These are phyloP conservation scores for Gephyroberyx darwinii DNA, from an alignment of 2,797 vertebrate genomes.

Conservation along the genomic window DNA sequence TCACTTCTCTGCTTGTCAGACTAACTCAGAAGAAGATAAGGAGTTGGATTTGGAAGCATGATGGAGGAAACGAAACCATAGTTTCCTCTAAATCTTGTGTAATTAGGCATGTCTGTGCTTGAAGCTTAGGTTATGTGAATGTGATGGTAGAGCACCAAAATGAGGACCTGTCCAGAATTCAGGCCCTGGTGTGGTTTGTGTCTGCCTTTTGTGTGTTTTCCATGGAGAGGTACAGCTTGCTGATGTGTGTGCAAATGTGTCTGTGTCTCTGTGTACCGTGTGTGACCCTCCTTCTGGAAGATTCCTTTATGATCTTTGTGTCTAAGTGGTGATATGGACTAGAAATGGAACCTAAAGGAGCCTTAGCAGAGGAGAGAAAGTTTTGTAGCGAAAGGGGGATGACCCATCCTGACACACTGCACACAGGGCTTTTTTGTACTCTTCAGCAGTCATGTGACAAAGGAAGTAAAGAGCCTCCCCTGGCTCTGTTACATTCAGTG, in stretches of 20 bases:
- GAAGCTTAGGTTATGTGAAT: slow-evolving; percentile 18
- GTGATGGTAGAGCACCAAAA: slow-evolving; percentile 17
- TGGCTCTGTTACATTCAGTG: slow-evolving; percentile 22
- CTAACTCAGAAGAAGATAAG: neutral
- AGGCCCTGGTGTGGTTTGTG: slow-evolving; percentile 12
- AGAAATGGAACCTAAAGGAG: neutral
- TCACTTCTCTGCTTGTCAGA: neutral
- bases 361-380: neutral
- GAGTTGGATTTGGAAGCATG: neutral
- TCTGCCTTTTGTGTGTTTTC: slow-evolving; percentile 32
- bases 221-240: neutral
- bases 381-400: neutral
- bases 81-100: slow-evolving; percentile 6
- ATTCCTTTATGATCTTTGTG: neutral
- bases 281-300: slow-evolving; percentile 15
- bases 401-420: neutral
- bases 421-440: slow-evolving; percentile 4
- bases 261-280: neutral
- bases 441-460: slow-evolving; percentile 39
- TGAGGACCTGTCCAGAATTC: slow-evolving; percentile 26
- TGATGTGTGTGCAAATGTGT: slow-evolving; percentile 9
- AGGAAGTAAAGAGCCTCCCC: slow-evolving; percentile 29
- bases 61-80: neutral
- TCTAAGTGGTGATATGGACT: neutral
- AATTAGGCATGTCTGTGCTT: slow-evolving; percentile 16